phyloP scores from a whole-genome alignment of 2,888 invertebrate species.

The Biston betularia region DNA sequence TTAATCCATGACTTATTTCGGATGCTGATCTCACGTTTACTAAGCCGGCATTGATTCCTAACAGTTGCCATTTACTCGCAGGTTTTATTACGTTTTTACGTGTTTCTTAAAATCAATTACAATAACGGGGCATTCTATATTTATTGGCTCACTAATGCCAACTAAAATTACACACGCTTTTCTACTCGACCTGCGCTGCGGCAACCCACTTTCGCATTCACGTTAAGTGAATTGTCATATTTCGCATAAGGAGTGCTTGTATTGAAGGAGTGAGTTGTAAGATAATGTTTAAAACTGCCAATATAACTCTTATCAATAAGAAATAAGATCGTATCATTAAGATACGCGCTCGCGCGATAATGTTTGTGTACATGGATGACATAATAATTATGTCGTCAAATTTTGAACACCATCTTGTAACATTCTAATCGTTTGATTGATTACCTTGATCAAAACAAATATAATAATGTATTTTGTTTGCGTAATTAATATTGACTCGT shows the following conservation, averaged over 20 bases:
- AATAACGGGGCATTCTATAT: conserved; percentile 40
- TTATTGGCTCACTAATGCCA: conserved; percentile 27
- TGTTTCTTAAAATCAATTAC: conserved; percentile 41
- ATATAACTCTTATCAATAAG: conserved; percentile 29
- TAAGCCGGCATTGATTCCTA: conserved; percentile 24
- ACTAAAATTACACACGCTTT: conserved; percentile 38
- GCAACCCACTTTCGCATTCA: conserved; percentile 31
- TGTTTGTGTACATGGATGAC: conserved; percentile 44
- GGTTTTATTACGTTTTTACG: conserved; percentile 35
- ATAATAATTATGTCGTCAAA: conserved; percentile 40
- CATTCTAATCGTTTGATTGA: conserved; percentile 45
- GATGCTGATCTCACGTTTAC: background rate
- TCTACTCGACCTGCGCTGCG: conserved; percentile 20
- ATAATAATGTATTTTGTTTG: conserved; percentile 34
- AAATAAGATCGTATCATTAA: conserved; percentile 17
- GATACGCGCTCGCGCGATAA: conserved; percentile 23
- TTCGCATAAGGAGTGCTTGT: conserved; percentile 40
- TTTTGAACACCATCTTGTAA: conserved; percentile 17
- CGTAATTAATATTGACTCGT: conserved; percentile 45
- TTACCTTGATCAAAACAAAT: conserved; percentile 42
- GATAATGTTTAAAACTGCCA: conserved; percentile 38
- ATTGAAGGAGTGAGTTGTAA: conserved; percentile 20
- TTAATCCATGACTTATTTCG: background rate
- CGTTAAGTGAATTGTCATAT: conserved; percentile 35
- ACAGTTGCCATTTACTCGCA: conserved; percentile 31